Percentiles rank a stretch among this genome's conserved stretches.
Conservation (phyloP, 2,888 invertebrate genomes). For the Pseudococcus jackbeardsleyi region DNA sequence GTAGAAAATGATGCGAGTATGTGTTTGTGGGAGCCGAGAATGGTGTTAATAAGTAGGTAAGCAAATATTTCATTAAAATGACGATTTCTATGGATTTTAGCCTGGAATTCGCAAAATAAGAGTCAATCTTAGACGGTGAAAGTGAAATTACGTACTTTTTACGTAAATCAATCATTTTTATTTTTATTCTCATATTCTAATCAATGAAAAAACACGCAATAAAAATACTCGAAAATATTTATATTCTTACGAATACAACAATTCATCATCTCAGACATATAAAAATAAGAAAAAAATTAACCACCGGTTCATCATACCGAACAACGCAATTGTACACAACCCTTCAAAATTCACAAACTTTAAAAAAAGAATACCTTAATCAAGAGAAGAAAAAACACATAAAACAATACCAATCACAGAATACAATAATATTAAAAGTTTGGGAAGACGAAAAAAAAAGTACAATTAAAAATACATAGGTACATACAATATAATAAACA, state of each 20-base stretch:
- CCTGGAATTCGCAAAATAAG: too few species aligned
- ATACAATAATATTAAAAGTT: constrained; percentile 26
- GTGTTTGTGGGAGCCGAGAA: too few species aligned
- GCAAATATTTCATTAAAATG: too few species aligned
- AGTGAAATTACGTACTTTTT: too few species aligned
- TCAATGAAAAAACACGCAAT: too few species aligned
- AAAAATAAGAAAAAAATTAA: constrained; percentile 43
- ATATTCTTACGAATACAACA: constrained; percentile 49
- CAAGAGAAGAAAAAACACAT: neutral
- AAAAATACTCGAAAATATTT: neutral
- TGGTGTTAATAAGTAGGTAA: too few species aligned
- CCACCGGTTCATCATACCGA: neutral
- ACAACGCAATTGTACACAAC: too few species aligned
- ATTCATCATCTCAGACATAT: constrained; percentile 31
- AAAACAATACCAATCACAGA: constrained; percentile 62
- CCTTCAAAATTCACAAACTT: neutral
- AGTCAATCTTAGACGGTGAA: too few species aligned
- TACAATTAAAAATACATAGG: constrained; percentile 11
- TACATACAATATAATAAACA: neutral
- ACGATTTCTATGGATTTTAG: too few species aligned
- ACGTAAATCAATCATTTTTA: too few species aligned
- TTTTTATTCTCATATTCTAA: too few species aligned
- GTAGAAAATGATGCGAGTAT: too few species aligned
- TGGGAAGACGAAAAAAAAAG: constrained; percentile 25
- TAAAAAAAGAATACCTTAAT: neutral